Conservation (phyloP, 2,888 invertebrate species). For the Cordilura impudica region DNA sequence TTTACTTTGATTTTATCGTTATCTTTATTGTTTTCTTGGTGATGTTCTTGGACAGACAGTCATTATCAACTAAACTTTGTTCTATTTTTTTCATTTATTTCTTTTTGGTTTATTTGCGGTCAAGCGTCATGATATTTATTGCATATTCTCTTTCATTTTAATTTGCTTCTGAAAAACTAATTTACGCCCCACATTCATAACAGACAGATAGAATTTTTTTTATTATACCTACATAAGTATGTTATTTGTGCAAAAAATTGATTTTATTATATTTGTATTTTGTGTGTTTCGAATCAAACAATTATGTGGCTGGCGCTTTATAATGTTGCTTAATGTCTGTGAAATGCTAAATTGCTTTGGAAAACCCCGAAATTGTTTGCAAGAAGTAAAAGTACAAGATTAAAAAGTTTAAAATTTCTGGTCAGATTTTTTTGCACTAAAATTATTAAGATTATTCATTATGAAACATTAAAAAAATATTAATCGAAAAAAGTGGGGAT, state of each 20-base stretch:
- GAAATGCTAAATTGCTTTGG: not conserved
- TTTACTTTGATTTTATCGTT: constrained; percentile 4
- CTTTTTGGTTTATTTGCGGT: not conserved
- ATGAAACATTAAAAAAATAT: not conserved
- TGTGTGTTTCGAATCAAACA: not conserved
- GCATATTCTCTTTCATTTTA: constrained; percentile 3
- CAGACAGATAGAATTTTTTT: constrained; percentile 15
- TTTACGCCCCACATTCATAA: constrained; percentile 14
- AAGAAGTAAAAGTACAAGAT: not conserved
- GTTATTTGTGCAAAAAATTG: not conserved
- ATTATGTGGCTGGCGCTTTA: not conserved
- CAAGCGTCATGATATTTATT: not conserved
- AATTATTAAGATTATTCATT: not conserved
- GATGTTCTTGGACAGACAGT: not conserved
- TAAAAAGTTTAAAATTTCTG: not conserved
- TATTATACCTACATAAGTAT: not conserved
- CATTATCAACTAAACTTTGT: not conserved
- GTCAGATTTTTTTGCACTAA: constrained; percentile 4
- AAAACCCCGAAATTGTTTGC: not conserved
- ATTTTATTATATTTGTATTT: not conserved
- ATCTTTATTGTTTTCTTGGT: not conserved
- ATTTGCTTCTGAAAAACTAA: not conserved
- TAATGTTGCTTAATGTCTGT: not conserved
- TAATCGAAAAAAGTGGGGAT: not conserved
- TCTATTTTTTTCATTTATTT: constrained; percentile 18